These are phyloP conservation scores for Dryococelus australis DNA, from an alignment of 2,888 invertebrate species.

Conservation along the genomic window DNA sequence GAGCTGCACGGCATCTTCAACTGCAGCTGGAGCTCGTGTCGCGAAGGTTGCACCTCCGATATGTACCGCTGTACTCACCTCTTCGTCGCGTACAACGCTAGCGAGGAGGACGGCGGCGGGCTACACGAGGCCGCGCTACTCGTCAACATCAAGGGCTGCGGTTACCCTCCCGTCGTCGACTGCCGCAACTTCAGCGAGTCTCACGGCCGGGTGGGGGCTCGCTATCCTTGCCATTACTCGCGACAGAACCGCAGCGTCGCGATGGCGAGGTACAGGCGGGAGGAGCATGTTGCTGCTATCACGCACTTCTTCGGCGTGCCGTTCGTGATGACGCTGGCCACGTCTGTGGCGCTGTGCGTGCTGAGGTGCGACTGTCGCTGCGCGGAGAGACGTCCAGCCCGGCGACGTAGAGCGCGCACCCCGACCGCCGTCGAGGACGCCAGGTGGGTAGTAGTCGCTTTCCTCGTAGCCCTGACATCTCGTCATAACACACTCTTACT, in stretches of 20 bases:
- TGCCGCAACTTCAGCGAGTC: constrained; percentile 78
- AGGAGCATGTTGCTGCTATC: constrained; percentile 82
- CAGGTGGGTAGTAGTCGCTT: too few species aligned
- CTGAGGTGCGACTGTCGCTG: constrained; percentile 87
- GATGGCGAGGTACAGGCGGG: constrained; percentile 82
- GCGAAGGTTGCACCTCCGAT: constrained; percentile 84
- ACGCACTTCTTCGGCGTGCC: constrained; percentile 86
- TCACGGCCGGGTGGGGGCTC: constrained; percentile 73
- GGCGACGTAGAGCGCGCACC: constrained; percentile 32
- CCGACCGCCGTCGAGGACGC: constrained; percentile 41
- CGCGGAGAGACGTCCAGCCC: constrained; percentile 57
- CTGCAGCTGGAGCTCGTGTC: constrained; percentile 81
- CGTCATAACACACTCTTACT: too few species aligned
- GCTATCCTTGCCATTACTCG: constrained; percentile 66
- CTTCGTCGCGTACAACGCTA: constrained; percentile 64
- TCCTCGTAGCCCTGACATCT: too few species aligned
- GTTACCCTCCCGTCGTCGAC: constrained; percentile 79
- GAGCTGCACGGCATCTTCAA: constrained; percentile 77
- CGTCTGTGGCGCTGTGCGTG: constrained; percentile 84
- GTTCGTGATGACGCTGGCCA: constrained; percentile 82
- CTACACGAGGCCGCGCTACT: constrained; percentile 70
- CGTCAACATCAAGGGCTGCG: constrained; percentile 85
- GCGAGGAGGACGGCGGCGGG: constrained; percentile 41
- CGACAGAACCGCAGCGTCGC: constrained; percentile 83
- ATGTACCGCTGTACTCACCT: constrained; percentile 74